Evolutionary conservation across 2,113 vertebrate genomes (phyloP), one percentile per base, ranked within the genome.

Genomic region (Megaceryle torquata): DNA sequence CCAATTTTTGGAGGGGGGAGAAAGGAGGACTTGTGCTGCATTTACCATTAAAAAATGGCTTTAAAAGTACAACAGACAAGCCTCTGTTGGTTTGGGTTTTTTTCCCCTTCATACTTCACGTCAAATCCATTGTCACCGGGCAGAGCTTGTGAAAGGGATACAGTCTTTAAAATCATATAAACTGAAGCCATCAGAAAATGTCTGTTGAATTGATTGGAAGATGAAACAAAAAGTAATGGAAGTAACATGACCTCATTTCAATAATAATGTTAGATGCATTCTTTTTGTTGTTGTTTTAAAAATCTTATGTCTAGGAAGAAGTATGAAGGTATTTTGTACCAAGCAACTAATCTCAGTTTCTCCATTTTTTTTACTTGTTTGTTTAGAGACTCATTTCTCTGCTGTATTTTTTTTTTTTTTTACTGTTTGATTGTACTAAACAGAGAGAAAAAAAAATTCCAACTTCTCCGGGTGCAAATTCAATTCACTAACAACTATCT

Each of bases 241-340:
- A 92, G 70, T 87, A 94, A 95, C 74, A 86, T 64, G 93, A 97
- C 96, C 94, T 97, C 91, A 96, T 97, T 97, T 96, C 93, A 96
- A 93, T 86, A 96, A 96, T 92, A 96, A 96, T 81, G 50, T 86
- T 85, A 56, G 31, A 46, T 20, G 13, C 0, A 59, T 22, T 1
- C 71, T 87, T 71, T 84, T 70, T 57, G 29, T 91, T 78, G 72
- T 54, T 94, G 76, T 95, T 95, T 94, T 89, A 91, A 84, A 94
- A 91, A 75, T 64, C 69, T 75, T 60, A 51, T 9, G 43, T 65
- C 81, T 79, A 69, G 79, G 69, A 88, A 88, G 68, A 91, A 63
- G 29, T 78, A 85, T 67, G 94, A 91, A 97, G 91, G 72, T 82
- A 79, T 74, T 93, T 86, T 82, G 53, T 70, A 87, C 7, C 91